phyloP scores from a whole-genome alignment of 2,797 vertebrate species.

The Ambastaia sidthimunki region DNA sequence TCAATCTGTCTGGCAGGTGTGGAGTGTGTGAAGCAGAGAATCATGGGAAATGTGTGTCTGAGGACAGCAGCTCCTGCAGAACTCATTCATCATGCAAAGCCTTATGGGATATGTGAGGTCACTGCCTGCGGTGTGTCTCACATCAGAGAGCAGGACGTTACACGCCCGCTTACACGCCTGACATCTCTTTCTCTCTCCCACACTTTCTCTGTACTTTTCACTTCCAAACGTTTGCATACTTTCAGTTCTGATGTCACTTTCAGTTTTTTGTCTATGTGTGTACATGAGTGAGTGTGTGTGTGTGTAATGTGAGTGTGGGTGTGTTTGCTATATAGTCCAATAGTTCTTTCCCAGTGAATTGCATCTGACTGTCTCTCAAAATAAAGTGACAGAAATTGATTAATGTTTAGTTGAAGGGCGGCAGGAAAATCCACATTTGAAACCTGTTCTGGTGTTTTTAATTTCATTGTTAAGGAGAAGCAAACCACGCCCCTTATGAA shows the following conservation, averaged over 20 bases:
- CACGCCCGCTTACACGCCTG: slow-evolving; percentile 35
- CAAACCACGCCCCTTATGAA: too few relatives aligned
- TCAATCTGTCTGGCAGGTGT: slow-evolving; percentile 34
- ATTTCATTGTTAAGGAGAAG: too few relatives aligned
- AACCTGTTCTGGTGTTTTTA: too few relatives aligned
- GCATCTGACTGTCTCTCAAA: too few relatives aligned
- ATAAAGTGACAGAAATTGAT: too few relatives aligned
- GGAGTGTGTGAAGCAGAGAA: slow-evolving; percentile 35
- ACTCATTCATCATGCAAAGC: slow-evolving; percentile 58
- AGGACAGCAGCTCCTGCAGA: slow-evolving; percentile 42
- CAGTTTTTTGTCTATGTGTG: background rate
- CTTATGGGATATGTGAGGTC: slow-evolving; percentile 54
- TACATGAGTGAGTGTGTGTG: too few relatives aligned
- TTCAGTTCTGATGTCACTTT: background rate
- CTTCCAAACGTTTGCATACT: background rate
- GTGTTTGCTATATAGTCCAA: too few relatives aligned
- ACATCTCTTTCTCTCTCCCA: slow-evolving; percentile 15
- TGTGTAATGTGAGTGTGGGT: too few relatives aligned
- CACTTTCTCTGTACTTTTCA: background rate
- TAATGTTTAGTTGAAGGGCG: too few relatives aligned
- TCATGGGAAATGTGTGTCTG: slow-evolving; percentile 25
- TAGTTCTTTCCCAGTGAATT: too few relatives aligned
- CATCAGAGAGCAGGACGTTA: slow-evolving; percentile 29
- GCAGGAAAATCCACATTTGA: too few relatives aligned
- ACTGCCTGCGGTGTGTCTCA: slow-evolving; percentile 47